Base-by-base conservation (phyloP, 2,888 invertebrate species). In the Thera obeliscata region DNA sequence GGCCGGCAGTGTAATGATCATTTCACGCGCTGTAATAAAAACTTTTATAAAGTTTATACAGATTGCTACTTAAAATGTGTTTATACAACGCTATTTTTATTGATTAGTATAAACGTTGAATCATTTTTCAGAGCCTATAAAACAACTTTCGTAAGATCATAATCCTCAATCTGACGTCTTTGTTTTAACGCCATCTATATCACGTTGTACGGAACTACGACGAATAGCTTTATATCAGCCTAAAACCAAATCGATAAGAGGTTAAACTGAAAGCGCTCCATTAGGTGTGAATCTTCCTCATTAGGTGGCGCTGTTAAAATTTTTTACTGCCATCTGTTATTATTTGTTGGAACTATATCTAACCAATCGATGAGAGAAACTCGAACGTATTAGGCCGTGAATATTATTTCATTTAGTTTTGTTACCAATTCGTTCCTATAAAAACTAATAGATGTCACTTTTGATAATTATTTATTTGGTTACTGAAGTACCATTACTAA, bases 1-100 rank as follows among this genome's bases (percentile, higher is more conserved):
- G 80, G 78, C 79, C 78, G 72, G 81, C 84, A 82, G 75, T 84
- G 86, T 85, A 84, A 85, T 81, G 80, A 76, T 80, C 76, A 77
- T 82, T 81, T 71, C 75, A 71, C 74, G 76, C 62, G 73, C 72
- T 71, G 64, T 75, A 76, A 76, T 79, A 80, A 81, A 81, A 78
- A 66, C 69, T 67, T 76, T 77, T 75, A 78, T 75, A 76, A 76
- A 79, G 74, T 76, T 74, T 74, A 76, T 77, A 63, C 67, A 9
- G 66, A 61, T 73, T 67, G 76, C 80, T 81, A 78, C 80, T 81
- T 75, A 79, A 79, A 72, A 72, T 67, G 55, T 61, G 64, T 62
- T 61, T 22, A 55, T 59, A 41, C 49, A 43, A 58, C 48, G 64
- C 57, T 56, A 64, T 56, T 60, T 64, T 70, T 70, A 64, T 56